Conservation (phyloP, 1,140 invertebrate genomes). For the Drosophila nannoptera region DNA sequence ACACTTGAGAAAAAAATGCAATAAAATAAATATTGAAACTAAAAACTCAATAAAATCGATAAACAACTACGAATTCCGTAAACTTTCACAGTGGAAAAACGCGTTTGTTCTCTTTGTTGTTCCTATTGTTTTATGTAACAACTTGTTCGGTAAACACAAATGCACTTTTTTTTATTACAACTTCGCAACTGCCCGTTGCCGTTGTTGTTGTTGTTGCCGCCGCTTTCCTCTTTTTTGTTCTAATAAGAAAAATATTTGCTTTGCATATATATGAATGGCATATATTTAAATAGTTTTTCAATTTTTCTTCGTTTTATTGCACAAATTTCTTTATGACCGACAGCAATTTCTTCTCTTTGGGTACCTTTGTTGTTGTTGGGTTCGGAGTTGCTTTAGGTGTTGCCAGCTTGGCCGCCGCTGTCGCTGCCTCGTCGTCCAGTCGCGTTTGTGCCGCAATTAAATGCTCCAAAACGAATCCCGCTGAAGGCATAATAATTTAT, state of each 20-base stretch:
- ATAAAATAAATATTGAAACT: conserved; percentile 10
- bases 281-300: conserved; percentile 15
- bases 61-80: conserved; percentile 16
- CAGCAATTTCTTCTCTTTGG: conserved; percentile 60
- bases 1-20: conserved; percentile 8
- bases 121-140: conserved; percentile 48
- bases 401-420: conserved; percentile 12
- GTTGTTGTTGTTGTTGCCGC: conserved; percentile 7
- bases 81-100: conserved; percentile 43
- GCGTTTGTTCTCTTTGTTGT: conserved; percentile 21
- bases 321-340: conserved; percentile 64
- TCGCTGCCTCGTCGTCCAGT: conserved; percentile 53
- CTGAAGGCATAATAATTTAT: conserved; percentile 65
- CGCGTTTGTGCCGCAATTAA: conserved; percentile 72
- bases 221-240: background rate
- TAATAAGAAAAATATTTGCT: conserved; percentile 22
- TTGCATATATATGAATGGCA: conserved; percentile 11
- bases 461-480: conserved; percentile 72
- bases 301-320: conserved; percentile 43
- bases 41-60: conserved; percentile 9
- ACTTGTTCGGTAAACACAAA: conserved; percentile 39
- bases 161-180: conserved; percentile 20
- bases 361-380: conserved; percentile 22
- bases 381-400: conserved; percentile 13
- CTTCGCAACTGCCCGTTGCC: background rate